These are phyloP conservation scores for Siderastrea radians DNA, from an alignment of 92 coral and sea anemone species.

Conservation along the genomic window DNA sequence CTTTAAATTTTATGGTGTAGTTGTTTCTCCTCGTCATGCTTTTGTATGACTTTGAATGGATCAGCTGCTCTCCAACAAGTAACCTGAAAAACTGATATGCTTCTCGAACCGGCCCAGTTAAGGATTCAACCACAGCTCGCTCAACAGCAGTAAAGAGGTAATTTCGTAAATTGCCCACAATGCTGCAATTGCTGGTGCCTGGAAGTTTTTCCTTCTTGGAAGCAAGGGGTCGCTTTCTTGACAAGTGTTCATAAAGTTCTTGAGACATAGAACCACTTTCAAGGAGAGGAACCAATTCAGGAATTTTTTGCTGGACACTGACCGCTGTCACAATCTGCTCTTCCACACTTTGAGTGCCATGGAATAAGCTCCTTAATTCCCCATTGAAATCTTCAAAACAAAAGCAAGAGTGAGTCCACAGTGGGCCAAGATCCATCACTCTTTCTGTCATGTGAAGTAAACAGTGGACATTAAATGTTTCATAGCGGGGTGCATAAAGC, in stretches of 20 bases:
- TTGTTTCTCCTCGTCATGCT: constrained; percentile 56
- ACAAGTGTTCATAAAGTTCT: constrained; percentile 35
- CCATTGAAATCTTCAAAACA: constrained; percentile 78
- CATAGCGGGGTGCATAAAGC: constrained; percentile 68
- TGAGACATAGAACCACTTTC: too few relatives aligned
- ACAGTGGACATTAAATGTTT: constrained; percentile 63
- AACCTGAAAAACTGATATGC: constrained; percentile 49
- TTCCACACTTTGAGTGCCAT: constrained; percentile 75
- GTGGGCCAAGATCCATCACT: constrained; percentile 62
- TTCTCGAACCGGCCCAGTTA: constrained; percentile 41
- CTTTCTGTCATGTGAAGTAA: constrained; percentile 65
- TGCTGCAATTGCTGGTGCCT: constrained; percentile 29
- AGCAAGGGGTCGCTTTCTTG: constrained; percentile 16
- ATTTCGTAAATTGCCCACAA: constrained; percentile 62
- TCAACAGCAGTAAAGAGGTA: constrained; percentile 38
- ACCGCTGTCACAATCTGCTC: constrained; percentile 59
- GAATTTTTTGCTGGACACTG: constrained; percentile 66
- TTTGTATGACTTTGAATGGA: constrained; percentile 69
- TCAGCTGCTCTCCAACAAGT: constrained; percentile 51
- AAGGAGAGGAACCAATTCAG: too few relatives aligned
- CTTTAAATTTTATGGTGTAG: not conserved
- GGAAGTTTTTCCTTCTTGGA: constrained; percentile 38
- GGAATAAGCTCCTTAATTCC: constrained; percentile 61
- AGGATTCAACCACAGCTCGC: constrained; percentile 54
- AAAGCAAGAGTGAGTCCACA: constrained; percentile 72